These are phyloP conservation scores for Tylochromis polylepis DNA, from an alignment of 2,113 vertebrate genomes.

Conservation along the genomic window DNA sequence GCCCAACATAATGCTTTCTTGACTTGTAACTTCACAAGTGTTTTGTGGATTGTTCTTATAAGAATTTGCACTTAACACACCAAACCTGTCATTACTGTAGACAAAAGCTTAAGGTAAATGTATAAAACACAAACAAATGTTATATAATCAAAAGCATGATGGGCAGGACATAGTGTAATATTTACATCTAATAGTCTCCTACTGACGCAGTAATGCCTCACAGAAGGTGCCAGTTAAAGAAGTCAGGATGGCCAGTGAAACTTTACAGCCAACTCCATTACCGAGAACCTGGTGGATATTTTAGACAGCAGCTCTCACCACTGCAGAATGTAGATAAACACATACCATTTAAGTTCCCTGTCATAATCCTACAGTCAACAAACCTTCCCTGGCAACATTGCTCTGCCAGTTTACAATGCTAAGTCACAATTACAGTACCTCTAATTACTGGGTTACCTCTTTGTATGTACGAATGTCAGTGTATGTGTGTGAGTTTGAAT, in stretches of 20 bases:
- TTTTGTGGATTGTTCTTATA: not conserved
- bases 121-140: not conserved
- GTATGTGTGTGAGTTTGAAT: constrained; percentile 35
- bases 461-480: constrained; percentile 5
- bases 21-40: not conserved
- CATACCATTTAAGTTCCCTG: constrained; percentile 59
- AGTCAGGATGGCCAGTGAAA: not conserved
- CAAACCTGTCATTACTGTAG: not conserved
- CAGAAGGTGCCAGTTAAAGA: not conserved
- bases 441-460: constrained; percentile 55
- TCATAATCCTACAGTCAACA: constrained; percentile 62
- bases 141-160: not conserved
- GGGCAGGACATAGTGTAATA: not conserved
- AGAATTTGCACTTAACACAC: not conserved
- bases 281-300: constrained; percentile 44
- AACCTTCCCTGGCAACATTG: constrained; percentile 62
- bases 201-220: not conserved
- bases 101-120: not conserved
- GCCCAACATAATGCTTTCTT: not conserved
- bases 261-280: constrained; percentile 35
- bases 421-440: constrained; percentile 58
- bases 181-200: not conserved
- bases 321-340: constrained; percentile 67
- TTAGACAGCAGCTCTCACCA: constrained; percentile 39
- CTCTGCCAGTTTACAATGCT: constrained; percentile 48